Evolutionary conservation across 2,888 invertebrate species (phyloP).

Genomic region (Synergus laeviventris): DNA sequence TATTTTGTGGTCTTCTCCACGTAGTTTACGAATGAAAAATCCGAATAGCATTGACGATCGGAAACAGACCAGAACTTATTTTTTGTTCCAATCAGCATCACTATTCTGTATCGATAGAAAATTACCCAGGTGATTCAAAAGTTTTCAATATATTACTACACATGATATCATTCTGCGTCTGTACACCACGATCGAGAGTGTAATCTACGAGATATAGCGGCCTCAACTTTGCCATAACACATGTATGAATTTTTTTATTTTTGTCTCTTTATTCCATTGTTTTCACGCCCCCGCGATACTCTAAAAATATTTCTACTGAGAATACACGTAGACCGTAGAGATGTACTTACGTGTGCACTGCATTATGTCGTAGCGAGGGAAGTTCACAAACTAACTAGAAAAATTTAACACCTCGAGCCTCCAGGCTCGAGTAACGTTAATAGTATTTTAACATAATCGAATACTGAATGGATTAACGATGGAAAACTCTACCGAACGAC

Average conservation of each 20-base stretch:
- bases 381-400: too few relatives aligned
- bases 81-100: background rate
- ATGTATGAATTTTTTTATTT: constrained; percentile 9
- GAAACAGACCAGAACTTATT: background rate
- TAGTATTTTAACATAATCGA: too few relatives aligned
- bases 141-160: constrained; percentile 1
- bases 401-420: too few relatives aligned
- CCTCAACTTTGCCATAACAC: constrained; percentile 1
- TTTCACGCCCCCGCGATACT: background rate
- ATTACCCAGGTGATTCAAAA: background rate
- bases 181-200: background rate
- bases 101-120: constrained; percentile 17
- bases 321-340: background rate
- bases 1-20: background rate
- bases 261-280: constrained; percentile 8
- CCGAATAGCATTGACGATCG: constrained; percentile 2
- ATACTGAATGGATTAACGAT: too few relatives aligned
- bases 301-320: background rate
- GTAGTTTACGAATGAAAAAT: background rate
- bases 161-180: background rate
- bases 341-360: background rate
- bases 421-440: too few relatives aligned
- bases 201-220: background rate
- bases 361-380: too few relatives aligned
- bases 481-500: too few relatives aligned